phyloP scores from a whole-genome alignment of 1,140 invertebrate species.

The Pseudachorutes palmiensis region DNA sequence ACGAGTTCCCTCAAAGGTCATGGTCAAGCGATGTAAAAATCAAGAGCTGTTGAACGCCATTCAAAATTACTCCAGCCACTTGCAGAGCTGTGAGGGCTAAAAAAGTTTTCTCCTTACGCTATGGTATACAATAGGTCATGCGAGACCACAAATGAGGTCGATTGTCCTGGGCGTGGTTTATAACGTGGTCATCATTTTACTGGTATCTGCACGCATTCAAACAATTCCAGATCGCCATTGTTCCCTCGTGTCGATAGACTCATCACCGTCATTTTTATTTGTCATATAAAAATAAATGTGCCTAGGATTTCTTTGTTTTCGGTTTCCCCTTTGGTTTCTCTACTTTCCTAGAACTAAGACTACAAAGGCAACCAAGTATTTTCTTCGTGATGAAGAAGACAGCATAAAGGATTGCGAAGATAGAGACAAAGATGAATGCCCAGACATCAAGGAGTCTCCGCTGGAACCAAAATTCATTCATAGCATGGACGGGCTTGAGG shows the following conservation, averaged over 20 bases:
- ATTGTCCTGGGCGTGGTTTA: no score
- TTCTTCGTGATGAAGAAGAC: neutral
- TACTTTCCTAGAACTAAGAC: neutral
- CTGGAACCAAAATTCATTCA: constrained; percentile 41
- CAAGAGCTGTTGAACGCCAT: no score
- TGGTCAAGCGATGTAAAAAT: no score
- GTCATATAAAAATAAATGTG: neutral
- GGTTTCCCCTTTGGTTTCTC: neutral
- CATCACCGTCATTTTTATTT: neutral
- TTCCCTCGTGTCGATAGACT: neutral
- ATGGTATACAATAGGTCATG: no score
- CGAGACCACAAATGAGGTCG: no score
- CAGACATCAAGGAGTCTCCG: constrained; percentile 40
- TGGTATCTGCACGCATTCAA: no score
- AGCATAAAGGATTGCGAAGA: neutral
- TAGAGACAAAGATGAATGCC: neutral
- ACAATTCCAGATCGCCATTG: no score
- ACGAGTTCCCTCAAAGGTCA: no score
- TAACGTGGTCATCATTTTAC: no score
- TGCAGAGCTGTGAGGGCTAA: no score
- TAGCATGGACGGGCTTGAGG: constrained; percentile 9
- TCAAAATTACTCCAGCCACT: no score
- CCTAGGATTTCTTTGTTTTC: neutral
- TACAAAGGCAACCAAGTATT: neutral
- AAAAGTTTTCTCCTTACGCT: no score